Evolutionary conservation across 2,888 invertebrate genomes (phyloP).

Genomic region (Caenorhabditis wallacei): DNA sequence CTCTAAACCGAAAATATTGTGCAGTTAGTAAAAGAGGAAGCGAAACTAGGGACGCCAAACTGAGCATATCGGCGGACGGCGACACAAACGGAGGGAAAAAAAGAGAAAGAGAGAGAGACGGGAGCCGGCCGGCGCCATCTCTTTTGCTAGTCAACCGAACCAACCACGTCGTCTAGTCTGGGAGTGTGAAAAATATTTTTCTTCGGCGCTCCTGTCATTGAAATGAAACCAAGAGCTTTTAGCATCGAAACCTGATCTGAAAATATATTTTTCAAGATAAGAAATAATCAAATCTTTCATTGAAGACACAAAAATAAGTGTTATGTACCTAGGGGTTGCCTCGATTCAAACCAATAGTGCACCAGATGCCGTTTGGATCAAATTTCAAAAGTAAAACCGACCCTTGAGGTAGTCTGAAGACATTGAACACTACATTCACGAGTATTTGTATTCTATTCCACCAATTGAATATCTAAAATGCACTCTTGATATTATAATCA

Average conservation of each 20-base stretch:
- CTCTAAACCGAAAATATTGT: conserved; percentile 30
- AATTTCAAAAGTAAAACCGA: conserved; percentile 17
- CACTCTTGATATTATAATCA: background rate
- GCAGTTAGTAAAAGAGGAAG: conserved; percentile 12
- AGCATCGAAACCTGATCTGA: background rate
- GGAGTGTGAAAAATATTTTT: conserved; percentile 55
- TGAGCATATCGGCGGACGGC: conserved; percentile 18
- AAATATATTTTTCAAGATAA: too few species aligned
- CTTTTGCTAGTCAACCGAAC: conserved; percentile 19
- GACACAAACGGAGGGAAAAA: background rate
- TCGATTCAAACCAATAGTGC: background rate
- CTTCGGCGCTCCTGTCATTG: conserved; percentile 28
- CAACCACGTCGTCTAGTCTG: conserved; percentile 44
- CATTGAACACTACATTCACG: background rate
- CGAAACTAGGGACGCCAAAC: conserved; percentile 20
- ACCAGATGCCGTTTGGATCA: background rate
- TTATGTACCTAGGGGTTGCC: background rate
- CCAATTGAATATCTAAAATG: background rate
- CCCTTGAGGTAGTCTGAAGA: conserved; percentile 5
- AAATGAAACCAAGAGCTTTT: background rate
- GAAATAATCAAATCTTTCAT: too few species aligned
- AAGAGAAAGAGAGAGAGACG: background rate
- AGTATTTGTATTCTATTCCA: background rate
- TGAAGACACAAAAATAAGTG: too few species aligned
- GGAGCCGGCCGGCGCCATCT: conserved; percentile 12